A percentile compares a stretch with the other conserved stretches of the same genome.
Evolutionary conservation across 2,113 vertebrate genomes (phyloP).

Genomic region (Apistogramma diplotaenia): DNA sequence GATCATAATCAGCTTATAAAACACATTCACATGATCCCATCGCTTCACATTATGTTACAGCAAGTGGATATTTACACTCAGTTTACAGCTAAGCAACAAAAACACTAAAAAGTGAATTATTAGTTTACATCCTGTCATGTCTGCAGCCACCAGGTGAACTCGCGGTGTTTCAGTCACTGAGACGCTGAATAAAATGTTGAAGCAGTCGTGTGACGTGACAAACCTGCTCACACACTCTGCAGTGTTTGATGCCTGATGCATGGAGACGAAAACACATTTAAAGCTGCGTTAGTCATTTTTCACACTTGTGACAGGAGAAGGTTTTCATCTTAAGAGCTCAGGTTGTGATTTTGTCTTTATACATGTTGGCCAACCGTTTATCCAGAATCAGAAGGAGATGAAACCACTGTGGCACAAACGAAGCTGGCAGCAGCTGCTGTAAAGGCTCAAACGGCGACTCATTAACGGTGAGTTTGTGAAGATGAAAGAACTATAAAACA

Average conservation of each 20-base stretch:
- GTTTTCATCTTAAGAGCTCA: accelerated
- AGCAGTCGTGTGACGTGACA: neutral
- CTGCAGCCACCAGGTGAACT: conserved; percentile 6
- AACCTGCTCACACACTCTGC: neutral
- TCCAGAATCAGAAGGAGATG: neutral
- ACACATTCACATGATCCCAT: conserved; percentile 63
- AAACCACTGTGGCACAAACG: neutral
- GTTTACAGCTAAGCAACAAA: conserved; percentile 11
- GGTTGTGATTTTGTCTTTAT: too few relatives aligned
- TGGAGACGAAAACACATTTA: neutral
- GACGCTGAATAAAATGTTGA: neutral
- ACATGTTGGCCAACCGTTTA: neutral
- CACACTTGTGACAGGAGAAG: neutral
- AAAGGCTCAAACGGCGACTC: neutral
- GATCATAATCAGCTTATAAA: conserved; percentile 52
- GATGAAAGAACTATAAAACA: accelerated
- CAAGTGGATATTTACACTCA: conserved; percentile 40
- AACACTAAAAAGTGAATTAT: neutral
- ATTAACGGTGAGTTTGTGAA: neutral
- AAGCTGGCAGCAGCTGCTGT: neutral
- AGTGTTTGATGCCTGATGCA: neutral
- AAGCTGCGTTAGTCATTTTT: accelerated
- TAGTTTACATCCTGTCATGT: neutral
- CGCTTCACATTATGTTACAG: conserved; percentile 36
- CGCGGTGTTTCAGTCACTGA: neutral